These are phyloP conservation scores for Furcula furcula DNA, from an alignment of 2,888 invertebrate genomes.

Conservation along the genomic window DNA sequence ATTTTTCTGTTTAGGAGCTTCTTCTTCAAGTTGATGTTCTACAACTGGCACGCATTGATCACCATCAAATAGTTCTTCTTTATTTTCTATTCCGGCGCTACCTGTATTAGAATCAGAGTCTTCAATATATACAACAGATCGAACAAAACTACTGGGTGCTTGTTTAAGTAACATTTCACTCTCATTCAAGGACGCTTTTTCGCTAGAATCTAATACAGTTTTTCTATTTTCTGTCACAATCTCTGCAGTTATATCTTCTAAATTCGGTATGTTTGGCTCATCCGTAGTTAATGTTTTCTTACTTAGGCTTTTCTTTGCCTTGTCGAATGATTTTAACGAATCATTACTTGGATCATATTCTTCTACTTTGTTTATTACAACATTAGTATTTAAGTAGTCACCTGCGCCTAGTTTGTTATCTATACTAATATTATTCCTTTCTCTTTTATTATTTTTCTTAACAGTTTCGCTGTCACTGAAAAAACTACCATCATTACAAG, in stretches of 20 bases:
- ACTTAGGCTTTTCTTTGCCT: slow-evolving; percentile 17
- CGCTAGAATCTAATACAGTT: too few species aligned
- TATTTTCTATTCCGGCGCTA: slow-evolving; percentile 24
- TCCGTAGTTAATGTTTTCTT: slow-evolving; percentile 9
- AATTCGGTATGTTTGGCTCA: slow-evolving; percentile 5
- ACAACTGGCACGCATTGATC: slow-evolving; percentile 69
- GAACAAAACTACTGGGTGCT: slow-evolving; percentile 35
- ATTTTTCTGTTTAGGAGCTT: slow-evolving; percentile 15
- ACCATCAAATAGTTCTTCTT: slow-evolving; percentile 30
- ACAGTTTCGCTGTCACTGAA: slow-evolving; percentile 52
- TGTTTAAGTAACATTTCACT: slow-evolving; percentile 43
- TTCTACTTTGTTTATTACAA: slow-evolving; percentile 4
- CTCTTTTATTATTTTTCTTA: slow-evolving; percentile 37
- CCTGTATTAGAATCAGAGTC: slow-evolving; percentile 57
- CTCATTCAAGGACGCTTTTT: slow-evolving; percentile 17
- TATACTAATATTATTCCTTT: slow-evolving; percentile 15
- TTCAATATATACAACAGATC: slow-evolving; percentile 51
- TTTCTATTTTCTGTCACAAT: slow-evolving; percentile 1
- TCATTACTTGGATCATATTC: slow-evolving; percentile 3
- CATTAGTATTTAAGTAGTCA: slow-evolving; percentile 17
- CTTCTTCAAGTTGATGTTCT: slow-evolving; percentile 26
- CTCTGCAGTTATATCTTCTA: slow-evolving; percentile 3
- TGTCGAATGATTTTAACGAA: slow-evolving; percentile 16
- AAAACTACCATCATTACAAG: slow-evolving; percentile 33
- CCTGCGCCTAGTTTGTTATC: slow-evolving; percentile 17